Base-by-base conservation (phyloP, 2,888 invertebrate species). In the Palloptera scutellata region DNA sequence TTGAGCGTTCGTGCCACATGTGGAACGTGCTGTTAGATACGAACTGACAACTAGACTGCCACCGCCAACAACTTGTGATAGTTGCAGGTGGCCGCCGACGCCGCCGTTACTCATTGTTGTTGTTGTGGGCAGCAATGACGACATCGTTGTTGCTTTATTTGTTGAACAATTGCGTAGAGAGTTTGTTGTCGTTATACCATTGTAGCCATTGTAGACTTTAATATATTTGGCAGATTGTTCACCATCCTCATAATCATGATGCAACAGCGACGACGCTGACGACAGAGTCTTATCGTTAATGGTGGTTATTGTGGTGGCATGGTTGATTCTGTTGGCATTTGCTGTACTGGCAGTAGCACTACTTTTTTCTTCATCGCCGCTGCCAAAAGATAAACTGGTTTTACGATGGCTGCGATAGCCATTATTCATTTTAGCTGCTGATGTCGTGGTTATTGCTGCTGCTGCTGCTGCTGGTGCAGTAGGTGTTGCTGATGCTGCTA, bases 31-130 rank as follows among this genome's bases (percentile, higher is more conserved):
- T 30, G 30, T 30, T 30, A 30, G 30, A 30, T 30, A 30, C 6
- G 30, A 84, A 51, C 87, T 86, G 54, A 88, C 87, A 65, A 88
- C 87, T 11, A 88, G 74, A 1, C 88, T 87, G 54, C 87, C 86
- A 72, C 86, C 72, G 17, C 71, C 73, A 42, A 76, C 75, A 40
- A 78, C 77, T 58, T 78, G 77, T 19, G 77, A 74, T 43, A 78
- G 62, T 43, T 77, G 75, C 43, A 76, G 57, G 11, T 58, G 20
- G 15, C 65, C 45, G 41, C 51, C 41, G 9, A 40, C 58, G 48
- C 54, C 43, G 61, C 70, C 64, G 30, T 74, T 67, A 20, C 53
- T 73, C 20, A 54, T 19, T 19, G 12, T 54, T 19, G 20, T 12
- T 11, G 12, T 53, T n/a, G 53, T 17, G 74, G 66, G 76, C 77